phyloP scores from a whole-genome alignment of 37 sponge, comb jelly and placozoan species.

The Aplysina aerophoba region DNA sequence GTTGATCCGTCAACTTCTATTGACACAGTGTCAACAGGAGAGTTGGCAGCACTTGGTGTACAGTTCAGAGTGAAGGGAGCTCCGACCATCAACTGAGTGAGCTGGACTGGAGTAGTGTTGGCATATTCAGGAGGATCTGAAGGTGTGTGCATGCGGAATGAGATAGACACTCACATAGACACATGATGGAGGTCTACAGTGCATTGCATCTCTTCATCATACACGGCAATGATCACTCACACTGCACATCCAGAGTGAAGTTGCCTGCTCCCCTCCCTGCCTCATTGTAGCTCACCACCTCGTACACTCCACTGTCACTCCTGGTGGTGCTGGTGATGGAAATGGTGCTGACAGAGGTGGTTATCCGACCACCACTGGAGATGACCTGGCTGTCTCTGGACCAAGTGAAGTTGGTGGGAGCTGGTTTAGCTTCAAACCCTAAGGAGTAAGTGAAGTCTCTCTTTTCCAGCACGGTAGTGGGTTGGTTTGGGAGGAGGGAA shows the following conservation, averaged over 20 bases:
- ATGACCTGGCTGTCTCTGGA: not conserved
- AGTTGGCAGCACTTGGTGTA: no score
- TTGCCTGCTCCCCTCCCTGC: not conserved
- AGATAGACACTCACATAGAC: no score
- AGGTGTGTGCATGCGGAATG: no score
- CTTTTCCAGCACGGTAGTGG: not conserved
- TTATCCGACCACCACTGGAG: not conserved
- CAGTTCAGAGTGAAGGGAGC: no score
- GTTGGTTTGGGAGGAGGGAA: no score
- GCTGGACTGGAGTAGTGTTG: no score
- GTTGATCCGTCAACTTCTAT: no score
- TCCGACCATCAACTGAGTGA: no score
- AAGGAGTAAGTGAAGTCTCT: not conserved
- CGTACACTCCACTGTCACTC: not conserved
- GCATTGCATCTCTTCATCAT: no score
- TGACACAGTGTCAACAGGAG: no score
- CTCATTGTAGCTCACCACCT: not conserved
- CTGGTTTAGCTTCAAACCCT: not conserved
- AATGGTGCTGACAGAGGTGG: not conserved
- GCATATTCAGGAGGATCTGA: no score
- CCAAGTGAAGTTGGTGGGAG: not conserved
- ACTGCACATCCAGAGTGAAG: conserved; percentile 22
- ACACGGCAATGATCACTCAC: not conserved
- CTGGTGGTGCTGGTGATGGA: not conserved
- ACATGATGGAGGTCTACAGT: no score